Base-by-base conservation (phyloP, 2,113 vertebrate species). In the Sorex fumeus region DNA sequence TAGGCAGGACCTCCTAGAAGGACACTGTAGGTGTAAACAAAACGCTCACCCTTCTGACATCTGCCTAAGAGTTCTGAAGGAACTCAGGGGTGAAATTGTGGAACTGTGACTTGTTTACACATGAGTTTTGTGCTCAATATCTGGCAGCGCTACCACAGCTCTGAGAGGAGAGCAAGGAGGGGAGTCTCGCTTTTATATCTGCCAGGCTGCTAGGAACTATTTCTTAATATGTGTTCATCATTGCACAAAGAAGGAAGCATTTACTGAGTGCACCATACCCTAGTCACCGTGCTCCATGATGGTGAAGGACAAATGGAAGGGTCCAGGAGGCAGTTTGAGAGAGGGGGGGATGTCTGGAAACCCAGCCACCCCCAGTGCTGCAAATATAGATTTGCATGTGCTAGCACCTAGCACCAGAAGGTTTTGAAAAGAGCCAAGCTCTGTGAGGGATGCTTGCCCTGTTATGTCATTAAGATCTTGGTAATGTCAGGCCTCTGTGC, bases 11-110 rank as follows among this genome's bases (percentile, higher is more conserved):
- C 94, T 95, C 96, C 96, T 94, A 67, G 95, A 93, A 87, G 95
- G 96, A 93, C 96, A 95, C 88, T 50, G 78, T 71, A 81, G 94
- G 89, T 96, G 92, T 93, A 88, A 96, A 95, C 84, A 95, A 94
- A 79, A 92, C 96, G 88, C 93, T 90, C 77, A 88, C 83, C 86
- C 93, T 30, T 25, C 45, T 96, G 96, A 96, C 96, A 87, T 78
- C 93, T 34, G 13, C 92, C 96, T 94, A 96, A 93, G 91, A 67
- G 94, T 91, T 94, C 43, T 94, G 87, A 96, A 92, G 93, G 95
- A 95, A 96, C 94, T 96, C 93, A 93, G 91, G 96, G 93, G 93
- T 96, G 95, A 96, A 96, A 96, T 94, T 92, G 92, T 87, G 93
- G 91, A 78, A 74, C 87, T 90, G 91, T 94, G 88, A 82, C 94